Evolutionary conservation across 2,797 vertebrate genomes (phyloP).

Genomic region (Hippopotamyrus pictus): DNA sequence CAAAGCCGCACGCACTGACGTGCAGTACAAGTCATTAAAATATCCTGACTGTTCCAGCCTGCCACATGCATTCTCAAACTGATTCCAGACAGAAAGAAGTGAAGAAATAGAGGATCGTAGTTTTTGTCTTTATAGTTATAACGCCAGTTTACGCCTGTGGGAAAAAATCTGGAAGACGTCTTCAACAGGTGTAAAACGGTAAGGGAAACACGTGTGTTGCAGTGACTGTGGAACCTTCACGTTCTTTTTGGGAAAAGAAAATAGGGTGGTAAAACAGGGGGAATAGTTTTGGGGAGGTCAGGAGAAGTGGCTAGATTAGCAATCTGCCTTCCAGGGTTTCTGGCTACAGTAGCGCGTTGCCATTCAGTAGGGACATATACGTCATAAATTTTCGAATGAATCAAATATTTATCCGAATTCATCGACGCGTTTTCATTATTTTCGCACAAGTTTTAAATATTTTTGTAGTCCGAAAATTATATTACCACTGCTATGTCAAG

Average conservation of each 20-base stretch:
- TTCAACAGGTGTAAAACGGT: conserved; percentile 82
- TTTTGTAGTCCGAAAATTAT: neutral
- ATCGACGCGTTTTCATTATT: neutral
- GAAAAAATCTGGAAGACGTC: conserved; percentile 56
- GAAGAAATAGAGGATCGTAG: conserved; percentile 66
- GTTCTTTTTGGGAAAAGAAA: neutral
- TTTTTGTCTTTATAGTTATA: conserved; percentile 52
- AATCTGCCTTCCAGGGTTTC: neutral
- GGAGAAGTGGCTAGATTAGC: neutral
- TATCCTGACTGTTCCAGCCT: conserved; percentile 84
- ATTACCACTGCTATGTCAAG: neutral
- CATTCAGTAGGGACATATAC: neutral
- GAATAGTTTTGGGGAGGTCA: neutral
- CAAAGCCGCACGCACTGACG: conserved; percentile 93
- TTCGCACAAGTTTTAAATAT: neutral
- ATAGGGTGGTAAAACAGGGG: neutral
- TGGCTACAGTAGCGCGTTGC: neutral
- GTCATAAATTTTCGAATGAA: neutral
- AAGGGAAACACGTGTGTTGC: conserved; percentile 41
- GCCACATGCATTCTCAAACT: conserved; percentile 76
- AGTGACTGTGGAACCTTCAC: conserved; percentile 27
- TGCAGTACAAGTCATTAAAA: conserved; percentile 94
- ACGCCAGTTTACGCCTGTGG: conserved; percentile 26
- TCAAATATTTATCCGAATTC: neutral
- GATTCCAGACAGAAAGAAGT: conserved; percentile 66